Conservation (phyloP, 1,140 invertebrate species). For the Drosophila ercepeae region DNA sequence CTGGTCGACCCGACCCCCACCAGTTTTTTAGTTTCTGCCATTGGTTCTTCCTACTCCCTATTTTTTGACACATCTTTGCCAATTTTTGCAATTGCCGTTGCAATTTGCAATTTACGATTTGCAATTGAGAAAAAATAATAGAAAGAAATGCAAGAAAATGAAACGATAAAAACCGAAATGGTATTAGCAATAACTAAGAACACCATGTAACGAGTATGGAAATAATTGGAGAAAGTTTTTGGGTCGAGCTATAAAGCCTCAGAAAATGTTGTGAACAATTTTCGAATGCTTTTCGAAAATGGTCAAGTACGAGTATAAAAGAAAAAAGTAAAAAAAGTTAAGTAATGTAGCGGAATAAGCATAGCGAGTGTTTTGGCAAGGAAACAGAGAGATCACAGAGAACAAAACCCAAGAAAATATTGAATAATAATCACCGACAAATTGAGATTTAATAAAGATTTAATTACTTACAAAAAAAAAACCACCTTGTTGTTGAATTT, state of each 20-base stretch:
- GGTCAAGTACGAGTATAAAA: conserved; percentile 32
- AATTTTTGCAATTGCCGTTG: conserved; percentile 72
- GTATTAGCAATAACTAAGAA: conserved; percentile 61
- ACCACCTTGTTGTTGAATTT: not conserved
- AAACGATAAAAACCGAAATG: conserved; percentile 16
- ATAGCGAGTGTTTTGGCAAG: conserved; percentile 51
- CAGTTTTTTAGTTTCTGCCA: conserved; percentile 41
- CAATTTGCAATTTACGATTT: conserved; percentile 48
- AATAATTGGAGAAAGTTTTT: conserved; percentile 37
- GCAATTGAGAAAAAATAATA: conserved; percentile 26
- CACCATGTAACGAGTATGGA: conserved; percentile 24
- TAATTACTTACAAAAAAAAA: conserved; percentile 72
- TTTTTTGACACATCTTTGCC: conserved; percentile 58
- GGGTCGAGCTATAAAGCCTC: conserved; percentile 16
- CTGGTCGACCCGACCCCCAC: conserved; percentile 11
- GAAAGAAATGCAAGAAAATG: conserved; percentile 6
- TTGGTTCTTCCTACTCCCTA: conserved; percentile 58
- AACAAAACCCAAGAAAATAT: conserved; percentile 55
- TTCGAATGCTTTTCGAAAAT: conserved; percentile 29
- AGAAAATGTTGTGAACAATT: conserved; percentile 47
- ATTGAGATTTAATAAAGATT: conserved; percentile 81
- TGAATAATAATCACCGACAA: conserved; percentile 80
- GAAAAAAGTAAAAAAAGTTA: conserved; percentile 22
- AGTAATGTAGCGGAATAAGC: conserved; percentile 63
- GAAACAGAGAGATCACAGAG: conserved; percentile 21